Conservation (phyloP, 1,140 invertebrate species). For the Tetramorium alpestre region DNA sequence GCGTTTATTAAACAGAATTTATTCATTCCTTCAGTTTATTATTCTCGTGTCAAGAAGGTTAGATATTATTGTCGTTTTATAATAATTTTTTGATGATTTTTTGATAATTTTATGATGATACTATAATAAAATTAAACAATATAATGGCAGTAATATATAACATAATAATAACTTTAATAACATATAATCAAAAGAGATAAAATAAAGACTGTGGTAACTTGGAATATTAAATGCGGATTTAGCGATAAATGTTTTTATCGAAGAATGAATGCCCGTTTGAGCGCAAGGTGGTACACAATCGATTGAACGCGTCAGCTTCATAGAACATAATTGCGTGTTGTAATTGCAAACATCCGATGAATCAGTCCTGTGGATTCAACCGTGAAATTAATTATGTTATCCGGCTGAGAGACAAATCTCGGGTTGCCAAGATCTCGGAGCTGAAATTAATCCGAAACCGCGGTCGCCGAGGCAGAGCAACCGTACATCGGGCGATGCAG, state of each 20-base stretch:
- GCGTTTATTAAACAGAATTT: constrained; percentile 2
- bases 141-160: background rate
- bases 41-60: background rate
- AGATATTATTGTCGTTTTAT: background rate
- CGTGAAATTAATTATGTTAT: constrained; percentile 59
- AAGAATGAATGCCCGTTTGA: background rate
- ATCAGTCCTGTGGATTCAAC: constrained; percentile 25
- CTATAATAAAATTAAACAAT: background rate
- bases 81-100: background rate
- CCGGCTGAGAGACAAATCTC: background rate
- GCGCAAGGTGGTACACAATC: background rate
- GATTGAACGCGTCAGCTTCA: background rate
- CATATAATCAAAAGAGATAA: background rate
- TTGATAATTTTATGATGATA: background rate
- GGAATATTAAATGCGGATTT: background rate
- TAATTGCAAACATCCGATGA: constrained; percentile 27
- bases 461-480: background rate
- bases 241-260: background rate
- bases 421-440: constrained; percentile 56
- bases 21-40: background rate
- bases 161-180: background rate
- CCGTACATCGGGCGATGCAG: background rate
- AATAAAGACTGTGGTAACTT: background rate
- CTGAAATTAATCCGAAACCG: constrained; percentile 61
- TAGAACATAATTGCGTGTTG: constrained; percentile 4